Conservation (phyloP, 2,888 invertebrate species). For the Apodemia zela region DNA sequence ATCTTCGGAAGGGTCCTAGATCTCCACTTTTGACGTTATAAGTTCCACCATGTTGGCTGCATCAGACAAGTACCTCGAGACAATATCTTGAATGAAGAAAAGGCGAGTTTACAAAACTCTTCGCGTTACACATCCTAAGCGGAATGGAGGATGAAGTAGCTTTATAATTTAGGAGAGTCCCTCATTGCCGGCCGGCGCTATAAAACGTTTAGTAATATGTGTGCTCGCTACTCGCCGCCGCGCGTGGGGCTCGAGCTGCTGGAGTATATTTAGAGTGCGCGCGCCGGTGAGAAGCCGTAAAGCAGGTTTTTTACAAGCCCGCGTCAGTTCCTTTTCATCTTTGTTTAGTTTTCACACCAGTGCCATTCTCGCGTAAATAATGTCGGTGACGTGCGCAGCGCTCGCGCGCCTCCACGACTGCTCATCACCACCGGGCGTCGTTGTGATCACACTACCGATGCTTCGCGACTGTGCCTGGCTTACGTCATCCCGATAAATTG, state of each 20-base stretch:
- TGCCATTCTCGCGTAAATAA: neutral
- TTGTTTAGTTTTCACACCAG: neutral
- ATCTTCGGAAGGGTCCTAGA: no score
- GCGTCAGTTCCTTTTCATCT: neutral
- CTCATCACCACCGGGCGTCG: no score
- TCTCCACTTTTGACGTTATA: no score
- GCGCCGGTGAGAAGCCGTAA: conserved; percentile 1
- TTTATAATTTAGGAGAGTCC: neutral
- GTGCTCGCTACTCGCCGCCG: neutral
- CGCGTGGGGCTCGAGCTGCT: neutral
- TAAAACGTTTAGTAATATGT: neutral
- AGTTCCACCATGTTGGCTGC: no score
- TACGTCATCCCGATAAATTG: no score
- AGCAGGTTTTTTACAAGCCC: neutral
- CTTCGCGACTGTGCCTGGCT: no score
- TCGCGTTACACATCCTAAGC: no score
- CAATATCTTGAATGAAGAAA: no score
- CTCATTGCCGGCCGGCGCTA: neutral
- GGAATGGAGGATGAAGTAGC: no score
- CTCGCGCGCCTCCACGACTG: neutral
- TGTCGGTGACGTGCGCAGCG: neutral
- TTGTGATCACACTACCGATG: no score
- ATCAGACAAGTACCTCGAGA: no score
- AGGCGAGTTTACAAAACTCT: no score
- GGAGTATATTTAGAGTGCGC: neutral